Conservation (phyloP, 2,113 vertebrate species). For the Gallinago paraguaiae region DNA sequence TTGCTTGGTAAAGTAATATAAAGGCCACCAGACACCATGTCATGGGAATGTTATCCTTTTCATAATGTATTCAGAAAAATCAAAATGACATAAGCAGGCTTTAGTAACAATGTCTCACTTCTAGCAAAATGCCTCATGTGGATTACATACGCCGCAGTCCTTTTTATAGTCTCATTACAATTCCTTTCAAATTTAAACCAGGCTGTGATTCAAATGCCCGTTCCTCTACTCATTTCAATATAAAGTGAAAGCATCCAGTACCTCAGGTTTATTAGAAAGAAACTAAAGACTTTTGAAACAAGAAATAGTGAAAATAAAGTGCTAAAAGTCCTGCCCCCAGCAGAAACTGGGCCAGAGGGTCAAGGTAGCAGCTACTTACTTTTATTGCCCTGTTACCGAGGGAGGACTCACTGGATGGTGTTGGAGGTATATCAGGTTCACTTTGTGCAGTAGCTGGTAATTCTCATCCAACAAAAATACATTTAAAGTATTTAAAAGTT, state of each 20-base stretch:
- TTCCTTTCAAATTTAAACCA: slow-evolving; percentile 22
- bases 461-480: neutral
- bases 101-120: slow-evolving; percentile 10
- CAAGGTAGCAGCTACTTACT: neutral
- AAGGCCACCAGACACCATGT: slow-evolving; percentile 24
- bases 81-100: slow-evolving; percentile 10
- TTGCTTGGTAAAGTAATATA: neutral
- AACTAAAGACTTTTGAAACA: neutral
- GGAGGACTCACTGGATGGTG: fast-evolving
- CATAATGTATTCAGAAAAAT: slow-evolving; percentile 23
- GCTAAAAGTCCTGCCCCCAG: neutral
- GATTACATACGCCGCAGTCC: neutral
- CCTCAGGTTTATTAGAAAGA: neutral
- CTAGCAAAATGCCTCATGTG: neutral
- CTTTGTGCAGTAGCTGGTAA: neutral
- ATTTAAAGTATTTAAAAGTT: neutral
- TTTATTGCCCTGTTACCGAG: neutral
- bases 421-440: neutral
- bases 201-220: neutral
- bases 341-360: neutral
- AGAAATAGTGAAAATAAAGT: neutral
- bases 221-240: neutral
- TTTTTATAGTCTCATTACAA: slow-evolving; percentile 28
- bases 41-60: neutral
- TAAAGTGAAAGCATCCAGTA: neutral